Evolutionary conservation across 2,888 invertebrate species (phyloP).

Genomic region (Pardosa pseudoannulata): DNA sequence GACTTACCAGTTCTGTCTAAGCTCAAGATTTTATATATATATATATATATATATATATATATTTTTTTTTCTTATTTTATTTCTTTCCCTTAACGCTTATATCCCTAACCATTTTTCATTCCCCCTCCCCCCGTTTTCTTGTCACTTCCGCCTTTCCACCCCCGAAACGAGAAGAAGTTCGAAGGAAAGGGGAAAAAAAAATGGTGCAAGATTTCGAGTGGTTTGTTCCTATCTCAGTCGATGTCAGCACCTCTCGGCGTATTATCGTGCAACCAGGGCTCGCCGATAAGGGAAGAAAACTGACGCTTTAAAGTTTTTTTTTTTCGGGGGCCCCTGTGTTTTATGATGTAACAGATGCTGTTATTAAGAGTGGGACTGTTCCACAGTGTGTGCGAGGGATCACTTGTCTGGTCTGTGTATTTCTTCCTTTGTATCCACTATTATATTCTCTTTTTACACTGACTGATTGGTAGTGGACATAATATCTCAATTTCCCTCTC

Average conservation of each 20-base stretch:
- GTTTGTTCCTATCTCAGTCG: conserved; percentile 56
- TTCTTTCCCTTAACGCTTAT: not conserved
- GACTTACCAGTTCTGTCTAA: conserved; percentile 14
- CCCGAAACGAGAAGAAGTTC: not conserved
- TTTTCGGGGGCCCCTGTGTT: not conserved
- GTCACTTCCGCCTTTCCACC: conserved; percentile 4
- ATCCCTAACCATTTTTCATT: conserved; percentile 3
- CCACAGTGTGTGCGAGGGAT: too few relatives aligned
- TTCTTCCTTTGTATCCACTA: too few relatives aligned
- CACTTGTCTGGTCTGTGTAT: too few relatives aligned
- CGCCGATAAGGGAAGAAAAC: conserved; percentile 5
- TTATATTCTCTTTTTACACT: too few relatives aligned
- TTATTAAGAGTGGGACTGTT: too few relatives aligned
- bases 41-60: too few relatives aligned
- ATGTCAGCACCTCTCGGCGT: conserved; percentile 51
- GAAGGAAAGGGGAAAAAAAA: conserved; percentile 4
- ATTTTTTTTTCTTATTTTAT: too few relatives aligned
- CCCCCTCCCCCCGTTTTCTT: conserved; percentile 17
- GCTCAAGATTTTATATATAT: conserved; percentile 19
- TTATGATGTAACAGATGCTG: not conserved
- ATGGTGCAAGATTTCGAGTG: conserved; percentile 55
- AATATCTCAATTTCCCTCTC: too few relatives aligned
- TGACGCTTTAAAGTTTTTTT: not conserved
- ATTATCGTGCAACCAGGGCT: conserved; percentile 28
- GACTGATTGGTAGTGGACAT: too few relatives aligned